A percentile compares a stretch with the other conserved stretches of the same genome.
phyloP scores from a whole-genome alignment of 2,888 invertebrate species.

The Plebejus argus region DNA sequence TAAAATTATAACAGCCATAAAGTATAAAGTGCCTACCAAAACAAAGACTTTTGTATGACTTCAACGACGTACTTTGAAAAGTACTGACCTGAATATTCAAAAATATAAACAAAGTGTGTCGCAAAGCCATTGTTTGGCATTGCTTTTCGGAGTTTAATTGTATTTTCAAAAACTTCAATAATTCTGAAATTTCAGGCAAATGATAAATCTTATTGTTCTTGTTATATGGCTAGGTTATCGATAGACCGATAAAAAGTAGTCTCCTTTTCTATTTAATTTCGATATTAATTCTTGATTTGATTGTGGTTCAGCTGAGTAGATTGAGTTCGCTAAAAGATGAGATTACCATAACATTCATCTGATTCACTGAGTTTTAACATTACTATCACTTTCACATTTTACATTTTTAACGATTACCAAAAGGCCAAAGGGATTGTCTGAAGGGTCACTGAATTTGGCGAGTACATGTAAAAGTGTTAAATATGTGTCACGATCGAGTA shows the following conservation, averaged over 20 bases:
- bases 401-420: background rate
- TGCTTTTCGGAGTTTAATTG: conserved; percentile 1
- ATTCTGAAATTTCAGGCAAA: background rate
- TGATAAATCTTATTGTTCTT: background rate
- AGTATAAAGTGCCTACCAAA: background rate
- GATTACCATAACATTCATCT: background rate
- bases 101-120: conserved; percentile 6
- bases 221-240: background rate
- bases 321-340: background rate
- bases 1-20: background rate
- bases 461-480: conserved; percentile 6
- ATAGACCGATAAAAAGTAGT: background rate
- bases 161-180: background rate
- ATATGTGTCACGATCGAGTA: conserved; percentile 31
- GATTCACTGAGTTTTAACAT: background rate
- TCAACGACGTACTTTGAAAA: conserved; percentile 12
- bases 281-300: background rate
- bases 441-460: background rate
- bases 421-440: background rate
- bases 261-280: background rate
- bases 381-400: background rate
- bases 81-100: background rate
- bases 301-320: background rate
- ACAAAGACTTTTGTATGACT: background rate
- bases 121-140: background rate